Conservation (phyloP, 2,113 vertebrate genomes). For the Bombycilla garrulus region DNA sequence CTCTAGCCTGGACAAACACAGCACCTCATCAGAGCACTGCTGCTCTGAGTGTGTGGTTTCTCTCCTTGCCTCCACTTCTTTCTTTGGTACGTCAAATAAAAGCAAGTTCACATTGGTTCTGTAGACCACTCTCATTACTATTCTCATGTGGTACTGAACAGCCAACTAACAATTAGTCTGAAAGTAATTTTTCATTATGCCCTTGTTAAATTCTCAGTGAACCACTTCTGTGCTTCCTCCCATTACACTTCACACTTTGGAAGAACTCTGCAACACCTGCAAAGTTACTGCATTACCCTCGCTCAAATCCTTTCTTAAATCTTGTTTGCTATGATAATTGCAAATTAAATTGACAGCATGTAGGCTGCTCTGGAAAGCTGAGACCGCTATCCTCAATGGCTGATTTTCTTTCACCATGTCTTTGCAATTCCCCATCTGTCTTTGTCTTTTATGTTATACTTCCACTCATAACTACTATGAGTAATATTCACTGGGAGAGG, state of each 20-base stretch:
- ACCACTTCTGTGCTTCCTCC: not conserved
- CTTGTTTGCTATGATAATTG: constrained; percentile 2
- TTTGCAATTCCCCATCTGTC: not conserved
- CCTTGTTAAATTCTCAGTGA: constrained; percentile 10
- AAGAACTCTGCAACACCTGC: constrained; percentile 24
- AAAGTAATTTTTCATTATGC: constrained; percentile 11
- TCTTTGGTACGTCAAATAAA: not conserved
- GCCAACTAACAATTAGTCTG: not conserved
- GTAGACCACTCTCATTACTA: not conserved
- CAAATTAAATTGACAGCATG: not conserved
- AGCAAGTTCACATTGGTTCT: not conserved
- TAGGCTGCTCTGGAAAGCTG: not conserved
- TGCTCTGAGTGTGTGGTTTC: not conserved
- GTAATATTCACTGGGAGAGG: not conserved
- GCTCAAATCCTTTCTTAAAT: not conserved
- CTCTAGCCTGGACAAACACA: not conserved
- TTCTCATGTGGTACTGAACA: not conserved
- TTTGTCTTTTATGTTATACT: not conserved
- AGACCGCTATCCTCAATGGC: not conserved
- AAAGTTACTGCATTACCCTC: not conserved
- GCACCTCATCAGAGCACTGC: not conserved
- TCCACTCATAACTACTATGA: not conserved
- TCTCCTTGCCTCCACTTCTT: not conserved
- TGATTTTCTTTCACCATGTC: not conserved
- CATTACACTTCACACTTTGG: not conserved